Percentiles rank a stretch among this genome's conserved stretches.
Conservation (phyloP, 2,113 vertebrate species). For the Garra rufa region DNA sequence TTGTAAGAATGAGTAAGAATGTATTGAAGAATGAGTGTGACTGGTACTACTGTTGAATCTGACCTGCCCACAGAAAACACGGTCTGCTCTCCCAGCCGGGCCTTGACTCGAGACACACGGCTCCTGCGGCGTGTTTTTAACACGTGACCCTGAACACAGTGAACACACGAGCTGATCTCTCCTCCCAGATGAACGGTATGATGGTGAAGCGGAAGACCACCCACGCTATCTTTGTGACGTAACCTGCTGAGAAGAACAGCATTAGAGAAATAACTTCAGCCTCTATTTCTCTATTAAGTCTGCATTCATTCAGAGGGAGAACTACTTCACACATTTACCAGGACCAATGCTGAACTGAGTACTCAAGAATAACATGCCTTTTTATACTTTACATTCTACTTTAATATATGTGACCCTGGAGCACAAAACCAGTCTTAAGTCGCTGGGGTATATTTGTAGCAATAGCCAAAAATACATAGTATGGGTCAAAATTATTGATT, state of each 20-base stretch:
- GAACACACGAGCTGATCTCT: conserved; percentile 86
- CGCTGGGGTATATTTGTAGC: too few species aligned
- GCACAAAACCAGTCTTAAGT: too few species aligned
- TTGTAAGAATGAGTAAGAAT: not conserved
- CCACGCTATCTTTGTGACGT: conserved; percentile 84
- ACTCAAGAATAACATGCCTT: not conserved
- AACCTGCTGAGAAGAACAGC: conserved; percentile 69
- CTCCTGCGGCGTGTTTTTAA: conserved; percentile 84
- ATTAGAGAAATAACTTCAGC: not conserved
- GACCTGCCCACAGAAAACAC: conserved; percentile 96
- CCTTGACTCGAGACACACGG: conserved; percentile 78
- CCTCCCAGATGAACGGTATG: conserved; percentile 91
- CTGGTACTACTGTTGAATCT: not conserved
- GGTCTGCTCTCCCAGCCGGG: conserved; percentile 86
- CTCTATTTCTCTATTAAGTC: not conserved
- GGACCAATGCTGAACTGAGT: not conserved
- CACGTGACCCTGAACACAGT: conserved; percentile 79
- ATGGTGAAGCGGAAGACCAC: conserved; percentile 84
- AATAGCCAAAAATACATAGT: too few species aligned
- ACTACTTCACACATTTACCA: not conserved
- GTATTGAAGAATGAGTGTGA: not conserved
- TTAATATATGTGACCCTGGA: too few species aligned
- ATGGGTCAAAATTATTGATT: too few species aligned
- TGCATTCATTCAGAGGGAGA: not conserved
- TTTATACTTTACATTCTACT: not conserved